Conservation (phyloP, 2,888 invertebrate genomes). For the Pollenia angustigena region DNA sequence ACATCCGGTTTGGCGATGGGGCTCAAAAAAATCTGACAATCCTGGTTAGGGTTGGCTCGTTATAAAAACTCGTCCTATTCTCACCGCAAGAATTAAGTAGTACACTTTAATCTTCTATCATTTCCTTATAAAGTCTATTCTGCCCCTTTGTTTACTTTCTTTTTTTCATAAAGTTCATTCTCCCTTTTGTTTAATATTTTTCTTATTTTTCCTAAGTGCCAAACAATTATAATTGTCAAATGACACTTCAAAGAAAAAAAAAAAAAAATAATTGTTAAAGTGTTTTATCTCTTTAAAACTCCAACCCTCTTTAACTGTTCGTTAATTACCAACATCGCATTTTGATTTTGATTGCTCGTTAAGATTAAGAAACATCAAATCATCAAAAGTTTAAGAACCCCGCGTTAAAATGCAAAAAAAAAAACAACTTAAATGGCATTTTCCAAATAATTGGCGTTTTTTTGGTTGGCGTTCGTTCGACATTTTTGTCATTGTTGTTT, state of each 20-base stretch:
- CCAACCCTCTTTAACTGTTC: neutral
- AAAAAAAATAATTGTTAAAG: neutral
- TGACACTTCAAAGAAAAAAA: neutral
- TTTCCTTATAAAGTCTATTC: no score
- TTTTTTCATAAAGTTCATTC: no score
- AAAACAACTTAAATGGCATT: constrained; percentile 3
- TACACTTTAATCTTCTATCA: no score
- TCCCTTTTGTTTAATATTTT: neutral
- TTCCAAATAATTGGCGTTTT: constrained; percentile 4
- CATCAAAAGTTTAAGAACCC: neutral
- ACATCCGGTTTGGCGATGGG: no score
- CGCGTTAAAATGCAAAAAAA: neutral
- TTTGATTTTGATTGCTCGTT: constrained; percentile 5
- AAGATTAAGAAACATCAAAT: neutral
- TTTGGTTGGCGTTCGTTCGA: neutral
- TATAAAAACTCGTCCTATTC: no score
- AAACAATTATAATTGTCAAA: neutral
- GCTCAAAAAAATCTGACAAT: no score
- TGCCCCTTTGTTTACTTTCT: no score
- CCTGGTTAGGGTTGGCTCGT: no score
- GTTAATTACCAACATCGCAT: neutral
- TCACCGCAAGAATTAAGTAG: no score
- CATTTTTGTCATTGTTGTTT: constrained; percentile 8
- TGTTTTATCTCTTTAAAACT: neutral
- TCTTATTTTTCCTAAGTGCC: neutral